These are phyloP conservation scores for Hestina assimilis DNA, from an alignment of 1,140 invertebrate species.

Conservation along the genomic window DNA sequence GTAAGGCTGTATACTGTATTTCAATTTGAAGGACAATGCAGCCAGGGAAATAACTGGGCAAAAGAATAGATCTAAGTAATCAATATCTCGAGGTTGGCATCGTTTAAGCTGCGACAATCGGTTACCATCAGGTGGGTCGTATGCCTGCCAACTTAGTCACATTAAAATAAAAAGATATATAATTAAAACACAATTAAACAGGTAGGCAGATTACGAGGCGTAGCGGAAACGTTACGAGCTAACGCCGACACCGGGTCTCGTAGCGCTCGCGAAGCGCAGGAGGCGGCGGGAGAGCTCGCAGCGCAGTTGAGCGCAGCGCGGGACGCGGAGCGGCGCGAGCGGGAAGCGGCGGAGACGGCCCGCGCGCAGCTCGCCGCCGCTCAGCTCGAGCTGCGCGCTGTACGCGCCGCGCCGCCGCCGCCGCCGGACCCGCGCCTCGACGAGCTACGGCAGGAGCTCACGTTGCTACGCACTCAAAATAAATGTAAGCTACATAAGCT, in stretches of 20 bases:
- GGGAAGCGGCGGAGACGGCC: conserved; percentile 42
- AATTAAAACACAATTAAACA: conserved; percentile 27
- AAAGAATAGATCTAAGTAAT: not conserved
- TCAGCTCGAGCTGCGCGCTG: conserved; percentile 71
- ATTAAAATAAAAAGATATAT: no score
- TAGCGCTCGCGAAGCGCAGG: conserved; percentile 74
- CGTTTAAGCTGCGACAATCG: no score
- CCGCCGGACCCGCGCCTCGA: conserved; percentile 84
- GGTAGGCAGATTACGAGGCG: conserved; percentile 69
- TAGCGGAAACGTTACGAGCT: conserved; percentile 78
- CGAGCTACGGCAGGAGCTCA: conserved; percentile 84
- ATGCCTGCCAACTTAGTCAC: no score
- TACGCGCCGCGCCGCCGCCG: conserved; percentile 78
- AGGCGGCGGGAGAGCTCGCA: conserved; percentile 78
- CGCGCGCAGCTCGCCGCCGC: conserved; percentile 78
- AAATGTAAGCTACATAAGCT: conserved; percentile 80
- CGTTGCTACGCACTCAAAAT: conserved; percentile 84
- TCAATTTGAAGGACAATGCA: not conserved
- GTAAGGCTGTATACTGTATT: no score
- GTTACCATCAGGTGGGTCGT: no score
- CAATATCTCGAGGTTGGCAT: not conserved
- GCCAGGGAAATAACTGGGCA: not conserved
- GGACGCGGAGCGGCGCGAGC: conserved; percentile 68
- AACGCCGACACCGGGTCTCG: conserved; percentile 79
- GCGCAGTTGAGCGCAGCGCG: conserved; percentile 80